phyloP scores from a whole-genome alignment of 2,797 vertebrate genomes.

The Tapera naevia region DNA sequence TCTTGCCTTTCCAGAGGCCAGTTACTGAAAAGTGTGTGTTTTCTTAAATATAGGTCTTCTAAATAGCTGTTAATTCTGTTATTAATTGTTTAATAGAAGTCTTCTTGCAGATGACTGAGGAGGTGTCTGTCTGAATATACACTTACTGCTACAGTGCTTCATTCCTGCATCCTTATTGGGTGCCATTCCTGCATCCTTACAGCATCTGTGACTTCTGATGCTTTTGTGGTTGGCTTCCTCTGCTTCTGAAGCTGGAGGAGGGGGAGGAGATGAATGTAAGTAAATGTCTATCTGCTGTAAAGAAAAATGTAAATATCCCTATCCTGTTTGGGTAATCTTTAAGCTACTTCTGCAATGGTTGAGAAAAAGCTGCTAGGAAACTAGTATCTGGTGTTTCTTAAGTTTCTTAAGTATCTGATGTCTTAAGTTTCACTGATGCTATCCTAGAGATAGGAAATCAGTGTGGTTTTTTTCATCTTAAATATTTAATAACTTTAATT shows the following conservation, averaged over 20 bases:
- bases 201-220: neutral
- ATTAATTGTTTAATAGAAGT: neutral
- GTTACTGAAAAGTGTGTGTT: neutral
- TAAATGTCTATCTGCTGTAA: neutral
- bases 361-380: neutral
- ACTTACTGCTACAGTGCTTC: neutral
- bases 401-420: neutral
- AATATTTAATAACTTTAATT: neutral
- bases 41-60: neutral
- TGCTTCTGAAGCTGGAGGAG: neutral
- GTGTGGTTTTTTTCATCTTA: neutral
- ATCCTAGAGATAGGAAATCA: neutral
- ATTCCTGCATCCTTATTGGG: neutral
- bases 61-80: neutral
- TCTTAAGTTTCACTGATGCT: neutral
- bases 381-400: neutral
- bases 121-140: neutral
- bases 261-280: neutral
- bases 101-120: neutral
- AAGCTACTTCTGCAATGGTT: neutral
- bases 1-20: neutral
- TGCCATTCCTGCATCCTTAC: neutral
- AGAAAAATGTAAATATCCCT: neutral
- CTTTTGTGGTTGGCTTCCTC: neutral
- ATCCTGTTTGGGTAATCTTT: neutral